Percentiles rank a stretch among this genome's conserved stretches.
These are phyloP conservation scores for Stichopus chloronotus DNA, from an alignment of 35 echinoderm and acorn worm species.

Conservation along the genomic window DNA sequence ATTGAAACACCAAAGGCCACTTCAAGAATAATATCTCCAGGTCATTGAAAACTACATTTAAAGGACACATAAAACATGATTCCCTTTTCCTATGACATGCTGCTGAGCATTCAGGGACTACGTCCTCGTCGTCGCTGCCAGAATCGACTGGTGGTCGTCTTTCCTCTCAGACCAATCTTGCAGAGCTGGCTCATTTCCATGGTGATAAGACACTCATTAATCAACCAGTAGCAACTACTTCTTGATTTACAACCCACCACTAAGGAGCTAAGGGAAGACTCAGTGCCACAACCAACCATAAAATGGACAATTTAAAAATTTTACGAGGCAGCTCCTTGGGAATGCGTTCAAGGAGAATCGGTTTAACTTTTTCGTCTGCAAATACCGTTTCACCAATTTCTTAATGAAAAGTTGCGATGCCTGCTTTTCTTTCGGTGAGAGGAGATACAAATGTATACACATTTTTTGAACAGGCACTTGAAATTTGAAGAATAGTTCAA, in stretches of 20 bases:
- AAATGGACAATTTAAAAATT: not conserved
- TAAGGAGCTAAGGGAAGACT: not conserved
- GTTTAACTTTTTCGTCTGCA: not conserved
- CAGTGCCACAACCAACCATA: not conserved
- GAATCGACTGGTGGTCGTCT: too few relatives aligned
- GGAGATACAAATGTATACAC: not conserved
- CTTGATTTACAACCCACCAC: not conserved
- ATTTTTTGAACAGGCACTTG: not conserved
- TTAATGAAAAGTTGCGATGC: not conserved
- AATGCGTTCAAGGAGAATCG: not conserved
- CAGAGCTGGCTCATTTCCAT: too few relatives aligned
- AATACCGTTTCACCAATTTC: not conserved
- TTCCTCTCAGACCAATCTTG: too few relatives aligned
- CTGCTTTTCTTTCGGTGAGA: not conserved
- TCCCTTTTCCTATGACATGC: too few relatives aligned
- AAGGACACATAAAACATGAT: too few relatives aligned
- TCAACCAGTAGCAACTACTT: not conserved
- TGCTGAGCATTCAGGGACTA: too few relatives aligned
- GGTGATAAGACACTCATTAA: not conserved
- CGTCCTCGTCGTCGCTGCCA: too few relatives aligned
- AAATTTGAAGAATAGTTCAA: not conserved
- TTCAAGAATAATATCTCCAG: too few relatives aligned
- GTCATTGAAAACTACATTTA: too few relatives aligned
- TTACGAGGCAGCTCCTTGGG: not conserved
- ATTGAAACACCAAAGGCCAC: too few relatives aligned